Evolutionary conservation across 2,888 invertebrate species (phyloP), one percentile per base, ranked within the genome.

Genomic region (Spilarctia lutea): DNA sequence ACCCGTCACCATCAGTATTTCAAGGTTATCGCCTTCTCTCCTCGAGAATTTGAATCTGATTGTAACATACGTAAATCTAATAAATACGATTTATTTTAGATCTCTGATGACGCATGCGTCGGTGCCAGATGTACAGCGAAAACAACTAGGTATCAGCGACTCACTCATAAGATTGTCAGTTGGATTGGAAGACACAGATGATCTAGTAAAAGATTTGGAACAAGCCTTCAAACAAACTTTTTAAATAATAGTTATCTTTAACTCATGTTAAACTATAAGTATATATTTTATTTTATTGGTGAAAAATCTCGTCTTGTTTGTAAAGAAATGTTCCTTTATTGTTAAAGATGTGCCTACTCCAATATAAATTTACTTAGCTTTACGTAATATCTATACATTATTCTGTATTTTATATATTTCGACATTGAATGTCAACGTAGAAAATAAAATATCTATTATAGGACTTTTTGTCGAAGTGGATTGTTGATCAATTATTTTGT

Each of bases 31-130:
- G n/a, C n/a, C n/a, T n/a, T n/a, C n/a, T n/a, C n/a, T n/a, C n/a
- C n/a, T n/a, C n/a, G n/a, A n/a, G n/a, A n/a, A n/a, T n/a, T n/a
- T n/a, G n/a, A n/a, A n/a, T n/a, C n/a, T n/a, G n/a, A n/a, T n/a
- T n/a, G n/a, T 48, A 68, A 68, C 11, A 20, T 30, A 33, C n/a
- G 16, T 67, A 30, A 35, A n/a, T 16, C 20, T 56, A 68, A 48
- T 30, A 1, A 42, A 45, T 60, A 33, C 8, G n/a, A 70, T 71
- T 45, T 75, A 86, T 94, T 95, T 56, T 91, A 98, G 98, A 78
- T 97, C 97, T 35, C 92, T 98, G 42, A 99, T 99, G 99, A 99
- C 99, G 0, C 99, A 99, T 90, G 98, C 99, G 1, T 98, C 98
- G 0, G 98, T 99, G 45, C 98, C 99, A 0, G 96, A 96, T 72